phyloP scores from a whole-genome alignment of 1,140 invertebrate species.

The Phthorimaea operculella region DNA sequence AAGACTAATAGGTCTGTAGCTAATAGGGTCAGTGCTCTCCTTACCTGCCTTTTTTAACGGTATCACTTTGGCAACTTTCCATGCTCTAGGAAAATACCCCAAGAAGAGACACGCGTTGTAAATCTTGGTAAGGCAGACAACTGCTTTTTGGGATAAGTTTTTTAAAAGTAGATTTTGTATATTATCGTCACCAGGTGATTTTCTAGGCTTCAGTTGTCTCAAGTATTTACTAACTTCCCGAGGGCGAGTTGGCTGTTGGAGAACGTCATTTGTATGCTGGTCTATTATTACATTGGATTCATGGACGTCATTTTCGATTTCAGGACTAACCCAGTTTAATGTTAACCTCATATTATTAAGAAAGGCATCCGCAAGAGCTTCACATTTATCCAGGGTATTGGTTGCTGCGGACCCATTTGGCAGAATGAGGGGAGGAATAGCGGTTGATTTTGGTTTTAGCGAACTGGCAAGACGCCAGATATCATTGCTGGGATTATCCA shows the following conservation, averaged over 20 bases:
- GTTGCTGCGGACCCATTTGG: neutral
- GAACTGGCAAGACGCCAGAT: neutral
- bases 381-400: neutral
- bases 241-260: neutral
- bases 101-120: slow-evolving; percentile 1
- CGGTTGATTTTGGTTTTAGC: neutral
- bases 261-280: neutral
- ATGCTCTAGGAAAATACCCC: slow-evolving; percentile 13
- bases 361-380: neutral
- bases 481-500: neutral
- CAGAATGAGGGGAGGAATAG: neutral
- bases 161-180: slow-evolving; percentile 3
- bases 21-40: slow-evolving; percentile 16
- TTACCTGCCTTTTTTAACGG: slow-evolving; percentile 39
- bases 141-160: slow-evolving; percentile 5
- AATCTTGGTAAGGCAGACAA: slow-evolving; percentile 5
- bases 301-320: neutral
- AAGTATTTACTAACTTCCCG: neutral
- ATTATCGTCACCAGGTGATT: slow-evolving; percentile 5
- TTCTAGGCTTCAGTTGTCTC: neutral
- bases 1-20: slow-evolving; percentile 42
- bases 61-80: slow-evolving; percentile 33
- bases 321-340: neutral
- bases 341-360: neutral
- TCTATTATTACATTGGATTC: neutral